Evolutionary conservation across 2,888 invertebrate genomes (phyloP).

Genomic region (Nephrotoma guestfalica): DNA sequence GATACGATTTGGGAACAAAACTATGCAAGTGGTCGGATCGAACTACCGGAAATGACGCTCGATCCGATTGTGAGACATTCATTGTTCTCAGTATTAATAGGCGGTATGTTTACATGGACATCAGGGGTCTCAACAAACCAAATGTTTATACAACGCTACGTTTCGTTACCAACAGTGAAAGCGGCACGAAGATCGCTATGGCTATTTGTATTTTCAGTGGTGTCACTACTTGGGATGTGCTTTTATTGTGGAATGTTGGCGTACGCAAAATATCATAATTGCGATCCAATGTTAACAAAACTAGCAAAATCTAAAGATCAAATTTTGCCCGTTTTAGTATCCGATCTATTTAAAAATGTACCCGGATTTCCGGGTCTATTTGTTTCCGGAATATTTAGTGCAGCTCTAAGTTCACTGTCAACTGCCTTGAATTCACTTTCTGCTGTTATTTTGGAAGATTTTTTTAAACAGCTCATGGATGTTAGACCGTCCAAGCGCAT

Average conservation of each 20-base stretch:
- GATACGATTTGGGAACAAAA: constrained; percentile 48
- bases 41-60: constrained; percentile 54
- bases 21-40: constrained; percentile 51
- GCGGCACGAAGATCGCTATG: neutral
- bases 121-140: constrained; percentile 68
- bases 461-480: constrained; percentile 18
- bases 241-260: neutral
- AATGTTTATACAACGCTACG: constrained; percentile 43
- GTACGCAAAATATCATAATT: neutral
- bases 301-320: neutral
- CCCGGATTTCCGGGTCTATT: neutral
- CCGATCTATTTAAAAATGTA: neutral
- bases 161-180: neutral
- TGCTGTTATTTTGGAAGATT: neutral
- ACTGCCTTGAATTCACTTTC: neutral
- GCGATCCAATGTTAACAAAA: neutral
- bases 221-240: neutral
- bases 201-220: neutral
- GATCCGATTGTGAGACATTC: constrained; percentile 67
- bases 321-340: neutral
- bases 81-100: constrained; percentile 57
- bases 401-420: neutral
- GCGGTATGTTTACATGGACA: constrained; percentile 61
- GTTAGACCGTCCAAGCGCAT: constrained; percentile 37
- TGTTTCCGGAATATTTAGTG: neutral